Percentiles rank a stretch among this genome's conserved stretches.
Conservation (phyloP, 2,797 vertebrate genomes). For the Gobio occitaniae region DNA sequence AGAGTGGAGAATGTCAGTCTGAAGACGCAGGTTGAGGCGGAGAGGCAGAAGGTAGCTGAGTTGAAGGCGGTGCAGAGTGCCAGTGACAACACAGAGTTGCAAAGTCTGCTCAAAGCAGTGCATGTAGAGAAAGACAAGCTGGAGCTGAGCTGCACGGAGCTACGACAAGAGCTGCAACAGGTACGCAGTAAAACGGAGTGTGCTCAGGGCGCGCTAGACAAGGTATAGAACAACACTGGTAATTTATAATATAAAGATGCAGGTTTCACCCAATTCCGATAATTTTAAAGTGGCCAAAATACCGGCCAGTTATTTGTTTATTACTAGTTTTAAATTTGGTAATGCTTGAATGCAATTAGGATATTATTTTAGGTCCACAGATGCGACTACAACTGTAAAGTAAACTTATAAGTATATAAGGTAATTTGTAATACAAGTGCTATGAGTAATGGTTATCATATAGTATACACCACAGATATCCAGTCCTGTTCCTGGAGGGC, state of each 20-base stretch:
- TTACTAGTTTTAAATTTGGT: not conserved
- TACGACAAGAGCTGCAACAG: constrained; percentile 87
- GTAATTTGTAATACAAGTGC: not conserved
- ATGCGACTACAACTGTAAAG: not conserved
- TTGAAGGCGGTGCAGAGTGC: constrained; percentile 80
- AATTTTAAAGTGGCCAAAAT: not conserved
- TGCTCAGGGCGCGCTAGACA: constrained; percentile 77
- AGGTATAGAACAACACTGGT: constrained; percentile 77
- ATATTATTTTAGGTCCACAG: not conserved
- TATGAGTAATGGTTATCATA: not conserved
- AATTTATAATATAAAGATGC: not conserved
- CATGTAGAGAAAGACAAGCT: constrained; percentile 87
- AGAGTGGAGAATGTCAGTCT: constrained; percentile 86
- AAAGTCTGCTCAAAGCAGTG: constrained; percentile 84
- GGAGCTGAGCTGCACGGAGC: constrained; percentile 83
- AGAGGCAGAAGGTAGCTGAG: constrained; percentile 86
- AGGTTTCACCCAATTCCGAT: not conserved
- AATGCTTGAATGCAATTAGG: not conserved
- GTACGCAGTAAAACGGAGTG: constrained; percentile 83
- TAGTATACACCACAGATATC: not conserved
- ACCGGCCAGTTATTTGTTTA: not conserved
- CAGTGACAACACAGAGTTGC: constrained; percentile 82
- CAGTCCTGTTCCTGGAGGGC: not conserved
- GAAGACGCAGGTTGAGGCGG: constrained; percentile 86
- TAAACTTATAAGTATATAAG: not conserved